Percentiles rank a stretch among this genome's conserved stretches.
phyloP scores from a whole-genome alignment of 2,888 invertebrate genomes.

The Metellina segmentata region DNA sequence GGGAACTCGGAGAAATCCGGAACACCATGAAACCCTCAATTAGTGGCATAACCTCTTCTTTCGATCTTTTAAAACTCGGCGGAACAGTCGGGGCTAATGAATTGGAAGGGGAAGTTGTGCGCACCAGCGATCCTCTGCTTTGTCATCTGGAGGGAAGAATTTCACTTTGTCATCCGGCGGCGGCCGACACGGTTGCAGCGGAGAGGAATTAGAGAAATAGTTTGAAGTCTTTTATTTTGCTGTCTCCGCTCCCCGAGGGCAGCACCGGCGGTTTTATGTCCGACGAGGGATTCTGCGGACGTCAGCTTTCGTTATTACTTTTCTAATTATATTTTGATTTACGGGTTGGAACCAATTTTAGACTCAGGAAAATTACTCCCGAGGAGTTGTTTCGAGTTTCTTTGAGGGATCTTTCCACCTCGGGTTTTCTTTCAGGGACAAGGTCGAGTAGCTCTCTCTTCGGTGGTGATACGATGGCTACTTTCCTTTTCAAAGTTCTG shows the following conservation, averaged over 20 bases:
- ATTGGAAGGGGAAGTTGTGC: conserved; percentile 18
- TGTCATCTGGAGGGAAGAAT: conserved; percentile 61
- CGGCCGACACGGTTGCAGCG: conserved; percentile 20
- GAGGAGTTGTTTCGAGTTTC: neutral
- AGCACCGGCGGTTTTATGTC: conserved; percentile 14
- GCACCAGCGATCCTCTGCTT: conserved; percentile 28
- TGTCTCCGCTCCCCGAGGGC: neutral
- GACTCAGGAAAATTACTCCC: neutral
- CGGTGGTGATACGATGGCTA: too few species aligned
- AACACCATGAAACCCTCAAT: conserved; percentile 39
- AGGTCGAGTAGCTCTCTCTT: too few species aligned
- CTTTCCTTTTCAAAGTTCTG: too few species aligned
- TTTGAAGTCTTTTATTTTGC: conserved; percentile 51
- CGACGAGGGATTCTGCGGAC: neutral
- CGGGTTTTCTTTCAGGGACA: too few species aligned
- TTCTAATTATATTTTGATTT: conserved; percentile 54
- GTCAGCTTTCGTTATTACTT: conserved; percentile 40
- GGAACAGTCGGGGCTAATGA: conserved; percentile 23
- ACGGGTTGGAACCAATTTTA: neutral
- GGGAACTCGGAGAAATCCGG: neutral
- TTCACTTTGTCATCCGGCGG: conserved; percentile 55
- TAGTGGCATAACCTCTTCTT: conserved; percentile 13
- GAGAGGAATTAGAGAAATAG: conserved; percentile 49
- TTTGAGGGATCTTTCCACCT: neutral
- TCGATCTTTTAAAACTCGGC: conserved; percentile 30